Evolutionary conservation across 2,888 invertebrate species (phyloP), one percentile per base, ranked within the genome.

Genomic region (Pseudococcus viburni): DNA sequence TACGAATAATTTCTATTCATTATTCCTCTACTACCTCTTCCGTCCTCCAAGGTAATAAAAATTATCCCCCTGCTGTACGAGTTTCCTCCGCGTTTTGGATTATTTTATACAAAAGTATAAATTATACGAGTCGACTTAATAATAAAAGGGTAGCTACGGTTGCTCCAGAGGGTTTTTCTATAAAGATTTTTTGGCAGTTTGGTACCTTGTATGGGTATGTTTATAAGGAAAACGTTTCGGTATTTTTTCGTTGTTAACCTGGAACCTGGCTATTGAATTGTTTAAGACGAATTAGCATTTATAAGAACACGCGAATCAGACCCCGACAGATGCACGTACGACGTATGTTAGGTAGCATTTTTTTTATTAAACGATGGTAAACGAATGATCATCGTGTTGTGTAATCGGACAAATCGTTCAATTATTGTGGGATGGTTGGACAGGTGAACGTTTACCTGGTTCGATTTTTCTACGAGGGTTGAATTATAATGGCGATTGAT

Each of bases 1-100:
- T 80, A 80, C 80, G 80, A 80, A 80, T 80, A 80, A 80, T 80
- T 80, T 80, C 80, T 80, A 80, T 80, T 80, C 80, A 80, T 80
- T 80, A 80, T 80, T 80, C 42, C 33, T 9, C 39, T 8, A 42
- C 42, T 42, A 15, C 17, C 17, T 12, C 39, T 39, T 26, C n/a
- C 19, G 17, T 19, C 33, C 5, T 73, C 33, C 73, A 3, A 33
- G 9, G 73, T 33, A 73, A 80, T 73, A 73, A 73, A 73, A 73
- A 73, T 73, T 73, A 73, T 73, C 68, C 68, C 68, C 33, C 59
- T 8, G 19, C 19, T 59, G 59, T 33, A 26, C 26, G 15, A 7
- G 59, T 59, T 59, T 59, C 9, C 64, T 19, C 12, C 19, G 22
- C 55, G 12, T 15, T 46, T 59, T 59, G 33, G 11, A 26, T 73